These are phyloP conservation scores for Chelonus formosanus DNA, from an alignment of 2,888 invertebrate species.

Conservation along the genomic window DNA sequence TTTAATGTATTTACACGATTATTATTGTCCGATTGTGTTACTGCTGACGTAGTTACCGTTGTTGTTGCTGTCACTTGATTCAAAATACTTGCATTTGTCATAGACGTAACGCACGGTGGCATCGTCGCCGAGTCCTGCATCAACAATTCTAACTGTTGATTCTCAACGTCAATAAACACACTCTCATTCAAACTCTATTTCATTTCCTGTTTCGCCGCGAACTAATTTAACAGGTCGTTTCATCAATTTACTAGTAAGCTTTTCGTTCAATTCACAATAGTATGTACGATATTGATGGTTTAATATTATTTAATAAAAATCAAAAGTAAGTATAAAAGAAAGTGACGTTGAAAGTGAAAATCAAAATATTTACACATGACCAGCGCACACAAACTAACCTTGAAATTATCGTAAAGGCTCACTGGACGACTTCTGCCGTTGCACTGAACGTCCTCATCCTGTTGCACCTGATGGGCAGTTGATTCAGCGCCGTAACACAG, in stretches of 20 bases:
- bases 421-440: conserved; percentile 62
- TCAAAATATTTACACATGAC: conserved; percentile 1
- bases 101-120: conserved; percentile 58
- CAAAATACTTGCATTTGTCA: conserved; percentile 58
- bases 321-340: too few relatives aligned
- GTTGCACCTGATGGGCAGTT: conserved; percentile 27
- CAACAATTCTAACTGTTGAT: conserved; percentile 19
- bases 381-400: conserved; percentile 46
- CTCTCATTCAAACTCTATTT: neutral
- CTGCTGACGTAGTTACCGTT: conserved; percentile 41
- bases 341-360: neutral
- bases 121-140: conserved; percentile 52
- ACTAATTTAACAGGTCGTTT: too few relatives aligned
- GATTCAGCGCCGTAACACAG: conserved; percentile 36
- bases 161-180: neutral
- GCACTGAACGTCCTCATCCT: conserved; percentile 57
- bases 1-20: conserved; percentile 56
- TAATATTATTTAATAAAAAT: too few relatives aligned
- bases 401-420: conserved; percentile 66
- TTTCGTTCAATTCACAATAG: too few relatives aligned
- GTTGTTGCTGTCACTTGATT: conserved; percentile 50
- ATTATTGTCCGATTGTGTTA: conserved; percentile 42
- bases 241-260: too few relatives aligned
- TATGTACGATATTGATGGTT: too few relatives aligned
- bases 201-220: too few relatives aligned